Evolutionary conservation across 2,888 invertebrate species (phyloP), one percentile per base, ranked within the genome.

Genomic region (Pseudococcus longispinus): DNA sequence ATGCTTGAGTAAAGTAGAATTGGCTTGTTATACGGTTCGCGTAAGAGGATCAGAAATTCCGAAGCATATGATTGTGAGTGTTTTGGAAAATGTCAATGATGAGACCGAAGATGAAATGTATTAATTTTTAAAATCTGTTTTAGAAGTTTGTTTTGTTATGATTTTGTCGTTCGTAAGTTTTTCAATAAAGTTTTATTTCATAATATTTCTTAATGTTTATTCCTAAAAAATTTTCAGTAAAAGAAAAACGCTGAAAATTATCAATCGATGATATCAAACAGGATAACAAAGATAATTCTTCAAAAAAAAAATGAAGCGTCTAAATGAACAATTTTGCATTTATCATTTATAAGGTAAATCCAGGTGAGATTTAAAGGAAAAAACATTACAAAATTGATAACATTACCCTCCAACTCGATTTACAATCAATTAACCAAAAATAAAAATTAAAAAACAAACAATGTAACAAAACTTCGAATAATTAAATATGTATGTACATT

Each of bases 11-110:
- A 97, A 97, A 91, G 95, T 96, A 89, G 97, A 97, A 90, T 93
- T 93, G 88, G 95, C 96, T 0, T 95, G 96, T 90, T 97, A 96
- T 89, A 95, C 95, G 13, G 92, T 96, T 26, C 93, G 93, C 89
- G 94, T 96, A 1, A 93, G 96, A 37, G 96, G 96, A 0, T 94
- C 95, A 0, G 97, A 97, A 91, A 93, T 96, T 44, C 95, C 95
- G 0, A 93, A 94, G 88, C 93, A 93, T 90, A 94, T 94, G 93
- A 91, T 94, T 74, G 92, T 92, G 0, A 92, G 92, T 89, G 92
- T 93, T 5, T 91, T 92, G 85, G 87, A 89, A 26, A 89, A 90
- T 83, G 23, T 42, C 3, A 89, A 90, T 18, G 90, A 90, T 55
- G 89, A 90, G n/a, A 90, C 91, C 26, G 91, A 90, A 3, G 92